Evolutionary conservation across 2,888 invertebrate species (phyloP), one percentile per base, ranked within the genome.

Genomic region (Rhyacophila evoluta): DNA sequence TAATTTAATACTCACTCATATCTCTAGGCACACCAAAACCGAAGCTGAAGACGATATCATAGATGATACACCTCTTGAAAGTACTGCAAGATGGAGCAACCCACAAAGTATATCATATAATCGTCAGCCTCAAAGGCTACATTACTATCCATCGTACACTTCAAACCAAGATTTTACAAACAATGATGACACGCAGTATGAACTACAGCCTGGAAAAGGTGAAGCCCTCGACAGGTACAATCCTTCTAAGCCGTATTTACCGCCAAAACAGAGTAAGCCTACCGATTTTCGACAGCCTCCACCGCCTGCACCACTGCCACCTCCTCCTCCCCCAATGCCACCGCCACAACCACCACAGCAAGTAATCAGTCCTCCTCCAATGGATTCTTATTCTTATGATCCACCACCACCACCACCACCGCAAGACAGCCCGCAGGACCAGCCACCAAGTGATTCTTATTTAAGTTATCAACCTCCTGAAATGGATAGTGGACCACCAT

Each of bases 211-310:
- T 1, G 86, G 88, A 1, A 84, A 89, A 82, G 90, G 89, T 3
- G 89, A 89, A 84, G 87, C 87, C 37, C 87, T 89, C 73, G 90
- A 90, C 80, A 86, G 90, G 15, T 90, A 88, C 82, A 90, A 90
- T 83, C 88, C 90, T n/a, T 89, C 89, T 2, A 89, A 89, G 82
- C 88, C 89, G 1, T 89, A 89, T 83, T 85, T 89, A 78, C 89
- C 89, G 0, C 85, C 85, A 41, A 84, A 84, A n/a, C 84, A 83
- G 15, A 87, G 87, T 6, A 84, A 83, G 78, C 37, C 80, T 67
- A 68, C 74, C 19, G 87, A 87, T 78, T 36, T 38, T 12, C n/a
- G 87, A 88, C 82, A 87, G 86, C 79, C 85, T 67, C 77, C 81
- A n/a, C 81, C 81, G 0, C 88, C 88, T 1, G 88, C 88, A 0